A percentile compares a stretch with the other conserved stretches of the same genome.
Evolutionary conservation across 2,888 invertebrate genomes (phyloP).

Genomic region (Mechanitis mazaeus): DNA sequence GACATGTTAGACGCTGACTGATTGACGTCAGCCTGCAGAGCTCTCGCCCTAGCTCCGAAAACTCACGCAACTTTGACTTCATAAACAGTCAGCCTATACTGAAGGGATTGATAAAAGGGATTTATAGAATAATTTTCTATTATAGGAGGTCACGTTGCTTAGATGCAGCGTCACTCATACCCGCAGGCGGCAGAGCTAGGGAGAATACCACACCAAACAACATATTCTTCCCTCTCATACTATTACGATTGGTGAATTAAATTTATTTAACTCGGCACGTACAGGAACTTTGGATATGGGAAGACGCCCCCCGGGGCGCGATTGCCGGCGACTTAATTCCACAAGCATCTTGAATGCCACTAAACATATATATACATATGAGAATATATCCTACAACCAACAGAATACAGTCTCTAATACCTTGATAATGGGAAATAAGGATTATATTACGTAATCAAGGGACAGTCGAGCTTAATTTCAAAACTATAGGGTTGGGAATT

Average conservation of each 20-base stretch:
- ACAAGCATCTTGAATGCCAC: conserved; percentile 19
- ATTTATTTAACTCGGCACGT: conserved; percentile 28
- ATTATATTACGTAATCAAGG: conserved; percentile 10
- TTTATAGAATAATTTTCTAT: background rate
- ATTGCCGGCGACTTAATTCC: conserved; percentile 22
- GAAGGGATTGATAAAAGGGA: too few relatives aligned
- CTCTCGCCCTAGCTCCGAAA: conserved; percentile 3
- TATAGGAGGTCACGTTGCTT: background rate
- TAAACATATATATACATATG: background rate
- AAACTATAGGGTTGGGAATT: conserved; percentile 23
- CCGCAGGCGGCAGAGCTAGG: background rate
- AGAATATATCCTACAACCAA: conserved; percentile 7
- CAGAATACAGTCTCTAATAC: conserved; percentile 5
- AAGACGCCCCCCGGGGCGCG: conserved; percentile 25
- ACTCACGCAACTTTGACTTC: too few relatives aligned
- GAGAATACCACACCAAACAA: conserved; percentile 5
- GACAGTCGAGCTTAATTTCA: conserved; percentile 21
- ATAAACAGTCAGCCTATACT: too few relatives aligned
- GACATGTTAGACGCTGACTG: conserved; percentile 10
- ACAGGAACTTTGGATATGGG: conserved; percentile 22
- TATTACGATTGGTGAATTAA: conserved; percentile 23
- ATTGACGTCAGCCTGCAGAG: background rate
- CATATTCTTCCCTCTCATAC: conserved; percentile 19
- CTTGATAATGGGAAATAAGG: background rate
- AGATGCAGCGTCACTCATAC: background rate